These are phyloP conservation scores for Crenichthys baileyi DNA, from an alignment of 2,797 vertebrate species.

Conservation along the genomic window DNA sequence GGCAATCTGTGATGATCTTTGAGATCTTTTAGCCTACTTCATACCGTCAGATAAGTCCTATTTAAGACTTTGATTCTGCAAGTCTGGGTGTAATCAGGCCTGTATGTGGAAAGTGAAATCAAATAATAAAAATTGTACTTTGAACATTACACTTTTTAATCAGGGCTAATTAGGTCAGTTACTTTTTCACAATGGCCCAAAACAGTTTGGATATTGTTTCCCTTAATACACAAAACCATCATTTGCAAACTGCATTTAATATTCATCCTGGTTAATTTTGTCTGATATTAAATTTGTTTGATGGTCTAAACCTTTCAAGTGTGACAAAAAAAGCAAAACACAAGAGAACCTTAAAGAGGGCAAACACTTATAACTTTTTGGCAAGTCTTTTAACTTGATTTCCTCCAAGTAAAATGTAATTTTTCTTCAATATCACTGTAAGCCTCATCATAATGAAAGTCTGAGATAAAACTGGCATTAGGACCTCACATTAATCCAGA, in stretches of 20 bases:
- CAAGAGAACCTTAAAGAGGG: no score
- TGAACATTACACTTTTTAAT: no score
- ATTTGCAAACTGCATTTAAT: background rate
- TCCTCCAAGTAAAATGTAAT: background rate
- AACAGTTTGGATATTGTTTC: background rate
- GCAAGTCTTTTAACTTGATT: background rate
- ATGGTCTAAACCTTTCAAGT: background rate
- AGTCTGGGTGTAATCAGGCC: no score
- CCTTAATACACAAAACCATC: background rate
- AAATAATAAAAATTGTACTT: no score
- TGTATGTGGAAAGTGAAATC: no score
- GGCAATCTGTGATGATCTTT: background rate
- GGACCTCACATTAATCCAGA: conserved; percentile 77
- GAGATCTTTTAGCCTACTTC: background rate
- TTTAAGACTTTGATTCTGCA: no score
- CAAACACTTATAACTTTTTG: no score
- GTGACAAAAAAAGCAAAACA: background rate
- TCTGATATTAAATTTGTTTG: background rate
- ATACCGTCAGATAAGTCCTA: no score
- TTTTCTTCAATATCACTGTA: background rate
- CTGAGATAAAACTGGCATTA: background rate
- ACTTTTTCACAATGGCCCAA: background rate
- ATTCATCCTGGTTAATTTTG: background rate
- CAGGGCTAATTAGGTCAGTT: background rate
- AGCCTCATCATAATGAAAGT: background rate